Conservation (phyloP, 1,140 invertebrate genomes). For the Micrasema minimum region DNA sequence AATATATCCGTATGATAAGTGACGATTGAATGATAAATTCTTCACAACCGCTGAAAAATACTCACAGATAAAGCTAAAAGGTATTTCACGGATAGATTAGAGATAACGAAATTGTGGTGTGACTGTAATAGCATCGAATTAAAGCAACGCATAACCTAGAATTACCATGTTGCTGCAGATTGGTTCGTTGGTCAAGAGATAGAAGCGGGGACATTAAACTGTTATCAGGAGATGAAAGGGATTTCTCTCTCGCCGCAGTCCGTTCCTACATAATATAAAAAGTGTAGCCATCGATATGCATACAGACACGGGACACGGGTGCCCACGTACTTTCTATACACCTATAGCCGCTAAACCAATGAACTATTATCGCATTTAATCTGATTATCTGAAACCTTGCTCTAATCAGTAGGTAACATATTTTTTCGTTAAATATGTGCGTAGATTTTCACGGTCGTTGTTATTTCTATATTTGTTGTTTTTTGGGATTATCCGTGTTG, state of each 20-base stretch:
- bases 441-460: too few relatives aligned
- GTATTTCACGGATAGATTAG: constrained; percentile 2
- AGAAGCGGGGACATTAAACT: constrained; percentile 2
- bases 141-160: neutral
- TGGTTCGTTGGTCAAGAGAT: neutral
- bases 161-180: neutral
- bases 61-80: constrained; percentile 2
- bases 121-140: neutral
- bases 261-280: too few relatives aligned
- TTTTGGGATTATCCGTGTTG: too few relatives aligned
- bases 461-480: too few relatives aligned
- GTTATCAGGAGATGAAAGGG: constrained; percentile 9
- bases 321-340: neutral
- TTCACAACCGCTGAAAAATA: neutral
- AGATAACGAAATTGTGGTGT: neutral
- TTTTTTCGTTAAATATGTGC: too few relatives aligned
- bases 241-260: neutral
- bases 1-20: too few relatives aligned
- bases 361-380: constrained; percentile 27
- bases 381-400: too few relatives aligned
- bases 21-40: too few relatives aligned
- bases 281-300: neutral
- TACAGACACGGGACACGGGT: neutral
- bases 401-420: too few relatives aligned
- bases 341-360: constrained; percentile 22